Percentiles rank a stretch among this genome's conserved stretches.
These are phyloP conservation scores for Theretra japonica DNA, from an alignment of 2,888 invertebrate genomes.

Conservation along the genomic window DNA sequence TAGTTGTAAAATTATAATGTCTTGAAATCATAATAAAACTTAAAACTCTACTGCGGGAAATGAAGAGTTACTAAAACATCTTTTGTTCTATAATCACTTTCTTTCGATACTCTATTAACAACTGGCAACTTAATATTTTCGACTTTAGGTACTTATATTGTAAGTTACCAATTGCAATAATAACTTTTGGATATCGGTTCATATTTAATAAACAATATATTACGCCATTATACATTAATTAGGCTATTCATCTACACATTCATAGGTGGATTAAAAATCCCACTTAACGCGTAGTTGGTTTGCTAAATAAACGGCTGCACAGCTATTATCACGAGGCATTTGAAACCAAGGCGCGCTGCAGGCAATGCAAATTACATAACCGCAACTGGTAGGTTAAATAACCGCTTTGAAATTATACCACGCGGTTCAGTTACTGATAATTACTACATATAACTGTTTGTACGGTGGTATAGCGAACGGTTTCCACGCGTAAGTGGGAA, in stretches of 20 bases:
- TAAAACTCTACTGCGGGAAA: too few relatives aligned
- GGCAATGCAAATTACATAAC: slow-evolving; percentile 21
- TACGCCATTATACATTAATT: too few relatives aligned
- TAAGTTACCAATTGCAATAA: too few relatives aligned
- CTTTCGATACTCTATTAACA: too few relatives aligned
- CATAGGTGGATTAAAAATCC: neutral
- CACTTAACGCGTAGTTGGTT: neutral
- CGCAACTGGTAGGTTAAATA: slow-evolving; percentile 21
- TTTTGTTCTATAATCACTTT: too few relatives aligned
- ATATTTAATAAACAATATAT: too few relatives aligned
- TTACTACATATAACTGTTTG: slow-evolving; percentile 7
- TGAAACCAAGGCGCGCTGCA: slow-evolving; percentile 8
- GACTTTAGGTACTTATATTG: too few relatives aligned
- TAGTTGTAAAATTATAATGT: too few relatives aligned
- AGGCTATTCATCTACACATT: neutral
- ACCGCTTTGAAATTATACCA: slow-evolving; percentile 18
- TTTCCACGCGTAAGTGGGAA: slow-evolving; percentile 1
- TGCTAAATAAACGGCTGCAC: neutral
- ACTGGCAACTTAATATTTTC: too few relatives aligned
- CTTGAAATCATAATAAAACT: too few relatives aligned
- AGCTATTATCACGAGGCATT: neutral
- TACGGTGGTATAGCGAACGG: slow-evolving; percentile 4
- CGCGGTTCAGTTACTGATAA: slow-evolving; percentile 27
- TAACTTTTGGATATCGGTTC: too few relatives aligned
- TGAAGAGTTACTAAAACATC: too few relatives aligned